Base-by-base conservation (phyloP, 2,797 vertebrate genomes). In the Labeo calbasu region DNA sequence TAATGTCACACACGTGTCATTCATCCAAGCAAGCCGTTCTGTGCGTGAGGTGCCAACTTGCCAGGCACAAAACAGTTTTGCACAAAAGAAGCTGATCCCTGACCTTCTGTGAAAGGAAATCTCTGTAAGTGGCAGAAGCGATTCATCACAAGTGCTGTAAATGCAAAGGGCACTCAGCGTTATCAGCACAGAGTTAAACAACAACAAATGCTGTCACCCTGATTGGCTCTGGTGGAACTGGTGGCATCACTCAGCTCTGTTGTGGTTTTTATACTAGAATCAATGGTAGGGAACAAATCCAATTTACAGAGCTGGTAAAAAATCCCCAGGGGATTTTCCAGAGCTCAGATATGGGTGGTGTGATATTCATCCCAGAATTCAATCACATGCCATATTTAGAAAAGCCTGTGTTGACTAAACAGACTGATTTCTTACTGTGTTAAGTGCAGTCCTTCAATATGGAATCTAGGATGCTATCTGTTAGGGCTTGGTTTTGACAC, bases 61-160 rank as follows among this genome's bases (percentile, higher is more conserved):
- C 17, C 2, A 57, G 28, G 14, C 46, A 53, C 14, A 68, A 66
- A 66, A 69, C 36, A 59, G 19, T 77, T 83, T 77, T 83, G 63
- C 23, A 76, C 71, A 82, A 83, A 83, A 83, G 25, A 83, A 77
- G 36, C 72, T 77, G 81, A 57, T 76, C 36, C 36, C 48, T 77
- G 82, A 70, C 65, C 72, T 76, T 83, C 72, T 48, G 36, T 48
- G 51, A 77, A 57, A 77, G 73, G 63, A 83, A 66, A 75, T 66
- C 57, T 40, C 59, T 63, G 28, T 51, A 75, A 77, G 32, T 77
- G 61, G 81, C 81, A 68, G 50, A 68, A 57, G 72, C 12, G 51
- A 48, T 77, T 70, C 51, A 77, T 84, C 73, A 77, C 50, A 32
- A 77, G 72, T 46, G 50, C 12, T 5, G 25, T 78, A 70, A 61